A percentile compares a stretch with the other conserved stretches of the same genome.
These are phyloP conservation scores for Musca vetustissima DNA, from an alignment of 1,140 invertebrate genomes.

Conservation along the genomic window DNA sequence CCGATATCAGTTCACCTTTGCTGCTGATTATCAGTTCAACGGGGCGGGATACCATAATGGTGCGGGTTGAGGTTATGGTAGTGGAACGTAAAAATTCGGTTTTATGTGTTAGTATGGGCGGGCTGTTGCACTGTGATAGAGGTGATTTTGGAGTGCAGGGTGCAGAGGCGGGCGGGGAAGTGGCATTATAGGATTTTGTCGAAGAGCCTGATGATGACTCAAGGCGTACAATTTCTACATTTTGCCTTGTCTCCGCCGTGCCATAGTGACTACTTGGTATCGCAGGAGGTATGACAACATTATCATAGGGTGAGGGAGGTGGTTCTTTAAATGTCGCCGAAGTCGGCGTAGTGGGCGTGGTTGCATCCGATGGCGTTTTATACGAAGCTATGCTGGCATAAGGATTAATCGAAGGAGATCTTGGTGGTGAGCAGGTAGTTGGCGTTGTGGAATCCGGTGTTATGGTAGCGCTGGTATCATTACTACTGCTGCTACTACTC, in stretches of 20 bases:
- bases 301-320: slow-evolving; percentile 10
- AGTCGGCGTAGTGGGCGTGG: neutral
- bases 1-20: slow-evolving; percentile 43
- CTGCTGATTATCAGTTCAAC: slow-evolving; percentile 47
- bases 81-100: slow-evolving; percentile 38
- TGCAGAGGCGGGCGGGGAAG: neutral
- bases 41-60: slow-evolving; percentile 42
- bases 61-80: slow-evolving; percentile 44
- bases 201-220: neutral
- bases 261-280: slow-evolving; percentile 35
- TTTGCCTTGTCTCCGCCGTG: slow-evolving; percentile 35
- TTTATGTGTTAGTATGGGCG: slow-evolving; percentile 27
- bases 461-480: slow-evolving; percentile 15
- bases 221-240: slow-evolving; percentile 35
- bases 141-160: neutral
- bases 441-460: slow-evolving; percentile 8
- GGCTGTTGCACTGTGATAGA: neutral
- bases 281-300: slow-evolving; percentile 5
- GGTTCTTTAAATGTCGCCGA: slow-evolving; percentile 11
- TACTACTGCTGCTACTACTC: slow-evolving; percentile 25
- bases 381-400: slow-evolving; percentile 42
- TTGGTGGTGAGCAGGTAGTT: slow-evolving; percentile 4
- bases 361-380: neutral
- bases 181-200: neutral
- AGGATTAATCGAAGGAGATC: slow-evolving; percentile 30